Conservation (phyloP, 1,140 invertebrate species). For the Drosophila lacteicornis region DNA sequence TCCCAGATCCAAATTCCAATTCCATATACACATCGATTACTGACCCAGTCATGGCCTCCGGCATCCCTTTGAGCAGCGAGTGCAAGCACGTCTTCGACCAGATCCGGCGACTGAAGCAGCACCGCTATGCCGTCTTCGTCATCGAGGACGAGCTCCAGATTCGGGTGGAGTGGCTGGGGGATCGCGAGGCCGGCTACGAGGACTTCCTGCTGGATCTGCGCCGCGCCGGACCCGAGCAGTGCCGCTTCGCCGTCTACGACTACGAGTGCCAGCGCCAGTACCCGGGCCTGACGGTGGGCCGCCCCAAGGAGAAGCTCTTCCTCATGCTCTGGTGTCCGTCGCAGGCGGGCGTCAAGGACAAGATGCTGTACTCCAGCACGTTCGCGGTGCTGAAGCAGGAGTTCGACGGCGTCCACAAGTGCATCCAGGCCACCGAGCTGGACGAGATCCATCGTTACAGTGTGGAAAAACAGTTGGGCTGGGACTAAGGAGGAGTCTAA, state of each 20-base stretch:
- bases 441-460: conserved; percentile 38
- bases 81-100: conserved; percentile 50
- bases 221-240: conserved; percentile 21
- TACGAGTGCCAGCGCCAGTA: conserved; percentile 51
- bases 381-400: conserved; percentile 47
- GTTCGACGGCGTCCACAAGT: conserved; percentile 50
- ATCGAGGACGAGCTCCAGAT: conserved; percentile 44
- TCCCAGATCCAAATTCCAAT: background rate
- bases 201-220: conserved; percentile 50
- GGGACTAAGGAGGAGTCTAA: conserved; percentile 40
- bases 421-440: conserved; percentile 60
- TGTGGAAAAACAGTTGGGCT: conserved; percentile 50
- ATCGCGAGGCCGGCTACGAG: conserved; percentile 35
- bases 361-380: conserved; percentile 67
- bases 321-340: conserved; percentile 62
- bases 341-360: conserved; percentile 53
- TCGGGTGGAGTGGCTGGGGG: conserved; percentile 40
- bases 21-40: no score
- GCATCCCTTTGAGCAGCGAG: conserved; percentile 39
- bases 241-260: conserved; percentile 61
- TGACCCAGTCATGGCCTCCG: conserved; percentile 42
- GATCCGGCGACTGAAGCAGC: conserved; percentile 44
- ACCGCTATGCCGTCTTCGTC: conserved; percentile 57
- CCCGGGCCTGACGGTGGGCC: conserved; percentile 25
- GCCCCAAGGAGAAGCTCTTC: conserved; percentile 58